Percentiles rank a stretch among this genome's conserved stretches.
Conservation (phyloP, 2,797 vertebrate species). For the Lagocephalus sceleratus region DNA sequence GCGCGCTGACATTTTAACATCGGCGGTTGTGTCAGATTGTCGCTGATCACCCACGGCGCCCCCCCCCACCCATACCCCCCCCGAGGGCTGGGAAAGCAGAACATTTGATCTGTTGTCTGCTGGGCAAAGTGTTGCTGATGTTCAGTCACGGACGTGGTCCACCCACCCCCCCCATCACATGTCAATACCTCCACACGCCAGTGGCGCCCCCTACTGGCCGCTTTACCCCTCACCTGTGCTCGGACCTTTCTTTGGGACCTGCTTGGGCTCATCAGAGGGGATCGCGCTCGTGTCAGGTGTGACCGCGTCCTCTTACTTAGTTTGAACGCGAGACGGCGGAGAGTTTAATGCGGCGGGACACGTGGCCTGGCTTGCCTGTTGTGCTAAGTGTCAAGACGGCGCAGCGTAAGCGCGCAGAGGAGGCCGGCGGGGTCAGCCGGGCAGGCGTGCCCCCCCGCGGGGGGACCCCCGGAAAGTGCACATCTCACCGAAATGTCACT, state of each 20-base stretch:
- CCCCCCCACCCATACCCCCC: neutral
- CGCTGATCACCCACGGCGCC: conserved; percentile 26
- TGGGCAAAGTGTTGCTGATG: conserved; percentile 18
- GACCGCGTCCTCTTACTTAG: conserved; percentile 29
- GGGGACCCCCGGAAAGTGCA: conserved; percentile 70
- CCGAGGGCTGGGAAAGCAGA: conserved; percentile 17
- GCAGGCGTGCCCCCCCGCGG: conserved; percentile 54
- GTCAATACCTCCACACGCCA: no score
- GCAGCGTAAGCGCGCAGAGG: conserved; percentile 19
- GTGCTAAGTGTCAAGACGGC: conserved; percentile 63
- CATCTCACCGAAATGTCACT: conserved; percentile 72
- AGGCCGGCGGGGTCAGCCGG: conserved; percentile 51
- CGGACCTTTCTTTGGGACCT: no score
- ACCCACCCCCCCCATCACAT: no score
- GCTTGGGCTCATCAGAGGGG: conserved; percentile 21
- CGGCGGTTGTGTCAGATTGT: conserved; percentile 46
- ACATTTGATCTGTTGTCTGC: conserved; percentile 38
- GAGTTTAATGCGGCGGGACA: conserved; percentile 66
- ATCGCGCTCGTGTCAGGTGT: conserved; percentile 32
- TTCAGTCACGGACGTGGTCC: no score
- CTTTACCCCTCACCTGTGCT: no score
- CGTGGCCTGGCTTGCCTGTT: conserved; percentile 60
- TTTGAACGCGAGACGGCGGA: conserved; percentile 43
- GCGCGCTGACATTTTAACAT: conserved; percentile 57
- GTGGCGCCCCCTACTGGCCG: no score